Conservation (phyloP, 2,888 invertebrate genomes). For the Drosophila parthenogenetica region DNA sequence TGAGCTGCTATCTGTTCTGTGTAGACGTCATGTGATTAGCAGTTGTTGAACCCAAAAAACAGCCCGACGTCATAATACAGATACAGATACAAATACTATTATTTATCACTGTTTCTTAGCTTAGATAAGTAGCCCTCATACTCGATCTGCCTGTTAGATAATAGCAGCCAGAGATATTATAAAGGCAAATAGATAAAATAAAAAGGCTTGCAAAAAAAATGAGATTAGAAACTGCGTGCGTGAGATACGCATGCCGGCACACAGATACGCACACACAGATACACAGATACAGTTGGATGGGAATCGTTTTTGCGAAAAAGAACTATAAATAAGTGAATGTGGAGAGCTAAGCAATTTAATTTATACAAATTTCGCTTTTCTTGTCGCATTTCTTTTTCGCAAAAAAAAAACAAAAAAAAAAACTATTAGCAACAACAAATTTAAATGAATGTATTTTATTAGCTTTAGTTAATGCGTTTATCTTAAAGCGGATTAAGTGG, state of each 20-base stretch:
- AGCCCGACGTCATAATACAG: slow-evolving; percentile 50
- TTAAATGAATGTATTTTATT: slow-evolving; percentile 17
- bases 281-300: slow-evolving; percentile 18
- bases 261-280: slow-evolving; percentile 5
- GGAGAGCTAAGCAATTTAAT: slow-evolving; percentile 35
- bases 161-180: slow-evolving; percentile 49
- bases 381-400: slow-evolving; percentile 1
- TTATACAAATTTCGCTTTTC: slow-evolving; percentile 62
- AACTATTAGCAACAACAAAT: background rate
- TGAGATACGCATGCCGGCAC: slow-evolving; percentile 47
- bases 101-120: slow-evolving; percentile 17
- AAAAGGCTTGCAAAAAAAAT: slow-evolving; percentile 27
- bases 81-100: slow-evolving; percentile 10
- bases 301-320: slow-evolving; percentile 30
- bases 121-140: slow-evolving; percentile 47
- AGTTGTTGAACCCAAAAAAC: slow-evolving; percentile 71
- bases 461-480: slow-evolving; percentile 17
- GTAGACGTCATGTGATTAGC: slow-evolving; percentile 66
- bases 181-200: slow-evolving; percentile 22
- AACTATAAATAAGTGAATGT: slow-evolving; percentile 60
- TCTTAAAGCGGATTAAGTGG: slow-evolving; percentile 30
- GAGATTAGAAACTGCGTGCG: slow-evolving; percentile 57
- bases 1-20: slow-evolving; percentile 27
- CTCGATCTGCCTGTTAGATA: slow-evolving; percentile 54
- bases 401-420: background rate